These are phyloP conservation scores for Procavia capensis DNA, from an alignment of 2,113 vertebrate genomes.

Conservation along the genomic window DNA sequence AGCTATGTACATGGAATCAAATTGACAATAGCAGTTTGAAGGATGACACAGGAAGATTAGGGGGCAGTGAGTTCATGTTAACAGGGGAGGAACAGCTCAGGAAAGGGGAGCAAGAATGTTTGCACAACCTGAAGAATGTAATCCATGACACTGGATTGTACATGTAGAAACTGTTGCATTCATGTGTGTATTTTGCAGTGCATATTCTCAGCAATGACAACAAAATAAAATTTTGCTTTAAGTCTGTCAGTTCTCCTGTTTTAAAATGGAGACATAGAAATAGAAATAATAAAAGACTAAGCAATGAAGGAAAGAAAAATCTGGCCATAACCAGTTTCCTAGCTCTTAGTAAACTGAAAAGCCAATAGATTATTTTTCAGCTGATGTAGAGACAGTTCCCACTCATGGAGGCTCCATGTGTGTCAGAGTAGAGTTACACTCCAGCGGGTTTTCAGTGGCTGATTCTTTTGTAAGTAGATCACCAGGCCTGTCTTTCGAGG, in stretches of 20 bases:
- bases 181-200: background rate
- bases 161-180: background rate
- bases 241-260: background rate
- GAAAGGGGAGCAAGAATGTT: background rate
- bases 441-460: background rate
- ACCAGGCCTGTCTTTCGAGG: background rate
- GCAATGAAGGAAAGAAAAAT: background rate
- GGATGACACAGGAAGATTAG: background rate
- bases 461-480: background rate
- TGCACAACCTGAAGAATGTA: background rate
- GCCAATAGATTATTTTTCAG: no score
- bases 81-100: background rate
- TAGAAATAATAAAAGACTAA: slow-evolving; percentile 10
- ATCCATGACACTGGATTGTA: background rate
- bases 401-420: background rate
- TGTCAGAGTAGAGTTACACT: background rate
- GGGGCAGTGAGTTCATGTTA: background rate
- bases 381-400: background rate
- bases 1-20: background rate
- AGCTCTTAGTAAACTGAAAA: background rate
- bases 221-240: background rate
- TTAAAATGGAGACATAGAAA: background rate
- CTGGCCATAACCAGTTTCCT: background rate
- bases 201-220: background rate
- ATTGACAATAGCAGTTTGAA: background rate